These are phyloP conservation scores for Dryadula phaetusa DNA, from an alignment of 2,888 invertebrate genomes.

Conservation along the genomic window DNA sequence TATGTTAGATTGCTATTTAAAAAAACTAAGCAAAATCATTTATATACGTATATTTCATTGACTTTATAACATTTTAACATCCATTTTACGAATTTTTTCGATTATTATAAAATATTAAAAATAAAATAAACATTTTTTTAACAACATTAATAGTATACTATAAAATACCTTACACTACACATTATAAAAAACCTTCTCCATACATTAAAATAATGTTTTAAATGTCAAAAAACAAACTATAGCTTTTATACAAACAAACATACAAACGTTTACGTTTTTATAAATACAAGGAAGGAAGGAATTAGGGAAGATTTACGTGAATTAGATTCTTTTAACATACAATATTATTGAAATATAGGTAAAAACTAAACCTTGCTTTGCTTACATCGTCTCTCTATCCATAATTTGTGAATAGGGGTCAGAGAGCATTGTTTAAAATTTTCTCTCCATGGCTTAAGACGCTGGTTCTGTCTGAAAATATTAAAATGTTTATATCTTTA, in stretches of 20 bases:
- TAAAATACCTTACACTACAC: neutral
- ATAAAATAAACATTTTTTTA: neutral
- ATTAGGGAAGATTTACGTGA: neutral
- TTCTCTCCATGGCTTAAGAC: conserved; percentile 57
- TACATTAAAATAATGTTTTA: neutral
- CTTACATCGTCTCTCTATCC: conserved; percentile 68
- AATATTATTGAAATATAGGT: neutral
- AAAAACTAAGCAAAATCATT: neutral
- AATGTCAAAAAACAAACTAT: neutral
- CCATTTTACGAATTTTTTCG: neutral
- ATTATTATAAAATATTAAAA: neutral
- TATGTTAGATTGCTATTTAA: neutral
- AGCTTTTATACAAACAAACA: neutral
- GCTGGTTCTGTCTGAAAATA: conserved; percentile 68
- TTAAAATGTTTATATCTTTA: conserved; percentile 52
- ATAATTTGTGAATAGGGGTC: conserved; percentile 69
- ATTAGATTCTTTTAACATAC: neutral
- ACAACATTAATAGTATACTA: neutral
- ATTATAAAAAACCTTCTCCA: neutral
- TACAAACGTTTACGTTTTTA: neutral
- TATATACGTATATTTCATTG: neutral
- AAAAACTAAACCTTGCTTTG: conserved; percentile 57
- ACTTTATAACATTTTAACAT: neutral
- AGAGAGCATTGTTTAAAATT: conserved; percentile 52
- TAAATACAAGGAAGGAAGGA: neutral